Base-by-base conservation (phyloP, 2,113 vertebrate species). In the Colius striatus region DNA sequence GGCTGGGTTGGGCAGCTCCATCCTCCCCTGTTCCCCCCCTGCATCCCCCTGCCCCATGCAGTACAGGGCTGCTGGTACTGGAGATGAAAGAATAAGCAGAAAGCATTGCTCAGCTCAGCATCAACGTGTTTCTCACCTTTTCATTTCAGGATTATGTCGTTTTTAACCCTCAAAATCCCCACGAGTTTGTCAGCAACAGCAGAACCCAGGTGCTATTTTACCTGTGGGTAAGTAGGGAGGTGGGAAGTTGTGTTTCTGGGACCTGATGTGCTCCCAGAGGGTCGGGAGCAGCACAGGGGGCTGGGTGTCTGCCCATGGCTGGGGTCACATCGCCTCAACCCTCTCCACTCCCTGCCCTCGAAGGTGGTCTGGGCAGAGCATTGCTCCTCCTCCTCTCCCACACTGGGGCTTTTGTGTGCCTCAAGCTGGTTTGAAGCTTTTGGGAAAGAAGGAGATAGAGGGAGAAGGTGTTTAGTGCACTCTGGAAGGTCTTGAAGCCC, bases 151-250 rank as follows among this genome's bases (percentile, higher is more conserved):
- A 95, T 74, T 97, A 98, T 83, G 91, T 99, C 2, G 50, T 87
- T 92, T 99, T 99, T 96, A 99, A 98, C 95, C 98, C 98, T 38
- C 93, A 90, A 41, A 98, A 99, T 73, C 95, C 95, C 87, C 95
- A 81, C 13, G 98, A 99, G 67, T 88, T 99, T 76, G 94, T 99
- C 92, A 99, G 98, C 97, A 99, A 98, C 95, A 99, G 99, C 90
- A 89, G 95, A 90, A 98, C 91, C 27, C 98, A 97, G 55, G 96
- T 98, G 62, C 84, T 99, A 67, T 99, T 99, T 97, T 99, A 99
- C 88, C 92, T 67, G n/a, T 98, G 97, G 97, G 99, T 99, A 97
- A 98, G 98, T 98, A 62, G 72, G 45, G 81, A 34, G 9, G 13
- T 2, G 27, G 34, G 18, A 16, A 34, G 8, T 30, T 0, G 0